These are phyloP conservation scores for Chrosomus eos DNA, from an alignment of 2,797 vertebrate genomes.

Conservation along the genomic window DNA sequence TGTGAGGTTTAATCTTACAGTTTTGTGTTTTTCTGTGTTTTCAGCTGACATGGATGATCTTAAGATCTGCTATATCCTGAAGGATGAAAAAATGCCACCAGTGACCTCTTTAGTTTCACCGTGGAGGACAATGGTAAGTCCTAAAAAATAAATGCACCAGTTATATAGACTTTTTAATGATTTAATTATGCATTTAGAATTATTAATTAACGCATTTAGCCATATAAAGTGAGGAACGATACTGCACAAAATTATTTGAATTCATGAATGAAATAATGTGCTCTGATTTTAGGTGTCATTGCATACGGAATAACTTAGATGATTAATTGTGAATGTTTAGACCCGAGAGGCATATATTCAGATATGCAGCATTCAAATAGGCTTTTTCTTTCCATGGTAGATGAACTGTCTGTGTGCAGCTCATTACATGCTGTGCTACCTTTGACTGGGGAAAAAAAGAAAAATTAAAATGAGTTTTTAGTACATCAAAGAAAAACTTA, in stretches of 20 bases:
- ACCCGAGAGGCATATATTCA: constrained; percentile 15
- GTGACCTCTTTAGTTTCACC: constrained; percentile 87
- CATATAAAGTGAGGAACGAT: not conserved
- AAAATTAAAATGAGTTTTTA: not conserved
- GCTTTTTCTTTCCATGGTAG: constrained; percentile 8
- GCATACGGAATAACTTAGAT: not conserved
- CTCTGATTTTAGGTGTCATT: constrained; percentile 21
- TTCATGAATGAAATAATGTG: constrained; percentile 13
- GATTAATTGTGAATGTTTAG: constrained; percentile 16
- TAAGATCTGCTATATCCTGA: constrained; percentile 90
- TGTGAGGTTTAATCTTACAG: not conserved
- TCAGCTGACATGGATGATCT: constrained; percentile 90
- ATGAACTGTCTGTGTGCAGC: not conserved
- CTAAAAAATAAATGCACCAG: not conserved
- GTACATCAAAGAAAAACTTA: constrained; percentile 39
- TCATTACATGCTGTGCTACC: constrained; percentile 20
- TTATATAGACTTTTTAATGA: not conserved
- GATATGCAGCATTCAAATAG: constrained; percentile 32
- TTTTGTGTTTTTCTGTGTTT: constrained; percentile 53
- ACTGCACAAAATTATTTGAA: constrained; percentile 10
- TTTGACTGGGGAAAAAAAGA: not conserved
- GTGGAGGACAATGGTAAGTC: constrained; percentile 88
- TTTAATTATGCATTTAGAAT: not conserved
- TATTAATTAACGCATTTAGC: not conserved
- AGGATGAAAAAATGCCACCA: constrained; percentile 84